Evolutionary conservation across 2,797 vertebrate species (phyloP).

Genomic region (Sebastolobus altivelis): DNA sequence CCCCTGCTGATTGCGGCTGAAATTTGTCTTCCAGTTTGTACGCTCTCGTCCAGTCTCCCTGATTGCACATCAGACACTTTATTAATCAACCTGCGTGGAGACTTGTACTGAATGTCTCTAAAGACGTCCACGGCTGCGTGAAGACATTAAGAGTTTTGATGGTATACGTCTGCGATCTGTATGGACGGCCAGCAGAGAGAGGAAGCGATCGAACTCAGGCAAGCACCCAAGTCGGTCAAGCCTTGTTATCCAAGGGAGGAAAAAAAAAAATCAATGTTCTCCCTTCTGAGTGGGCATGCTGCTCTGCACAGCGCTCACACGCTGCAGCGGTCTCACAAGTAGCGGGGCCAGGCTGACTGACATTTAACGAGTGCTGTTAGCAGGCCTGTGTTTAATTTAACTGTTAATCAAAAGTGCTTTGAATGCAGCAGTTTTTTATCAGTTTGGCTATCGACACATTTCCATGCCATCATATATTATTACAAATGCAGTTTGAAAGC

Average conservation of each 20-base stretch:
- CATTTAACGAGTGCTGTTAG: slow-evolving; percentile 55
- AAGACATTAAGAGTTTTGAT: slow-evolving; percentile 56
- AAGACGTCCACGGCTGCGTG: slow-evolving; percentile 37
- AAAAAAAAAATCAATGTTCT: slow-evolving; percentile 70
- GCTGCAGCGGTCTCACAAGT: slow-evolving; percentile 29
- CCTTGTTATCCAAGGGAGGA: slow-evolving; percentile 67
- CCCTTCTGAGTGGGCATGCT: slow-evolving; percentile 59
- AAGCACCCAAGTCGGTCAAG: slow-evolving; percentile 71
- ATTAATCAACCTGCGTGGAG: slow-evolving; percentile 49
- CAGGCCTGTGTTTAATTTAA: slow-evolving; percentile 30
- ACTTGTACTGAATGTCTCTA: slow-evolving; percentile 11
- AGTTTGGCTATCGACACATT: not conserved
- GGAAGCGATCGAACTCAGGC: slow-evolving; percentile 72
- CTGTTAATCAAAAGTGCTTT: slow-evolving; percentile 45
- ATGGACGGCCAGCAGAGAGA: slow-evolving; percentile 56
- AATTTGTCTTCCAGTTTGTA: slow-evolving; percentile 20
- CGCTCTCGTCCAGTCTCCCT: slow-evolving; percentile 11
- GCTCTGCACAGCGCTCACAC: slow-evolving; percentile 48
- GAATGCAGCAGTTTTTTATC: slow-evolving; percentile 1
- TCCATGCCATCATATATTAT: not conserved
- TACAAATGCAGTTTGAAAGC: not conserved
- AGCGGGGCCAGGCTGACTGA: slow-evolving; percentile 45
- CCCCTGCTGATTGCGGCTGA: slow-evolving; percentile 45
- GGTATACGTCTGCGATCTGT: slow-evolving; percentile 46
- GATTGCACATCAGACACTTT: slow-evolving; percentile 45